Percentiles rank a stretch among this genome's conserved stretches.
Evolutionary conservation across 2,113 vertebrate genomes (phyloP).

Genomic region (Merops nubicus): DNA sequence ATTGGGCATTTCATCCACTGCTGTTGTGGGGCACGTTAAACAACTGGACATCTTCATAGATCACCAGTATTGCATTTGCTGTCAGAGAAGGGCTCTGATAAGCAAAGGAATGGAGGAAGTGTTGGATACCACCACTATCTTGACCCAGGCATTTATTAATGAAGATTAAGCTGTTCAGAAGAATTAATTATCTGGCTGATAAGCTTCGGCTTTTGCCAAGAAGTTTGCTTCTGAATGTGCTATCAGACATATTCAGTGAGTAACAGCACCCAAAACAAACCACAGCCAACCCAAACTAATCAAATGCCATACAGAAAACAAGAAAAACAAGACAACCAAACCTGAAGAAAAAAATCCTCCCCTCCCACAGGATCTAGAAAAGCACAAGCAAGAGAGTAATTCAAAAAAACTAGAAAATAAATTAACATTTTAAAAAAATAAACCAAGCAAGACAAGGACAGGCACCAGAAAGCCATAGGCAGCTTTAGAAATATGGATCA

Average conservation of each 20-base stretch:
- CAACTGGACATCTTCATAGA: rapidly evolving
- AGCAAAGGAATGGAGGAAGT: not conserved
- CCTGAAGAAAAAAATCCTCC: not conserved
- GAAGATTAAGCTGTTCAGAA: not conserved
- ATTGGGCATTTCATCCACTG: not conserved
- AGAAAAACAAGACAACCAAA: not conserved
- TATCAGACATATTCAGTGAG: not conserved
- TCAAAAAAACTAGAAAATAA: not conserved
- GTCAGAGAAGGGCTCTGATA: not conserved
- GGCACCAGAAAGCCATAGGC: not conserved
- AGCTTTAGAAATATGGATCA: not conserved
- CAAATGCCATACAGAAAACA: not conserved
- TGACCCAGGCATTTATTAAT: not conserved
- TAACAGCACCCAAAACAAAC: not conserved
- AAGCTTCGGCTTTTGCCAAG: not conserved
- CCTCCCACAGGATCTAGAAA: not conserved
- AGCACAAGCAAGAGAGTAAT: not conserved
- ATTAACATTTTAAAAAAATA: not conserved
- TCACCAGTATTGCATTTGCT: not conserved
- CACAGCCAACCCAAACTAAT: not conserved
- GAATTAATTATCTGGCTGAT: not conserved
- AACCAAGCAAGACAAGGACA: not conserved
- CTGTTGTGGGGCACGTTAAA: not conserved
- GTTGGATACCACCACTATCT: not conserved
- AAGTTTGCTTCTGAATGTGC: not conserved